Conservation (phyloP, 2,797 vertebrate species). For the Rhincodon typus region DNA sequence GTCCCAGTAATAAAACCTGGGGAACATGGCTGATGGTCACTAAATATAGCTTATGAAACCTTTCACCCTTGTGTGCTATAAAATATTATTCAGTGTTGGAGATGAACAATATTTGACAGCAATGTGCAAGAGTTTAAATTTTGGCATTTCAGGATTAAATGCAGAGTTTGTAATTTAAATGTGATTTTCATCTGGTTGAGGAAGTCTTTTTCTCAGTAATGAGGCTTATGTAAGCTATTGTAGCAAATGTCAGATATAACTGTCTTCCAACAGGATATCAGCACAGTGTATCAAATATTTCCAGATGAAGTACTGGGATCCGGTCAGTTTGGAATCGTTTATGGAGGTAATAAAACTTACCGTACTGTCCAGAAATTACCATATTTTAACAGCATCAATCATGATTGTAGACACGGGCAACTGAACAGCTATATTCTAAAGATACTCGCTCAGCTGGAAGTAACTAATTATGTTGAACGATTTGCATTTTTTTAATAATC, state of each 20-base stretch:
- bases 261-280: conserved; percentile 75
- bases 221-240: neutral
- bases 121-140: neutral
- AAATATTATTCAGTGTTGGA: neutral
- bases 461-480: neutral
- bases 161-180: neutral
- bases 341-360: conserved; percentile 72
- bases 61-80: neutral
- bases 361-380: conserved; percentile 18
- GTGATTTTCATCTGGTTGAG: neutral
- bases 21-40: neutral
- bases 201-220: neutral
- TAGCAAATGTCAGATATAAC: neutral
- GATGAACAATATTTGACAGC: neutral
- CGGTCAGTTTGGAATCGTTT: conserved; percentile 95
- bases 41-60: neutral
- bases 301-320: conserved; percentile 93
- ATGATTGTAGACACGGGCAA: neutral
- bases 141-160: neutral
- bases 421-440: neutral
- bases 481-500: neutral
- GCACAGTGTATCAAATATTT: conserved; percentile 94
- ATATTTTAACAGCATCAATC: conserved; percentile 28
- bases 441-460: neutral
- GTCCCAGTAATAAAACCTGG: neutral